Conservation (phyloP, 2,797 vertebrate genomes). For the Selene dorsalis region DNA sequence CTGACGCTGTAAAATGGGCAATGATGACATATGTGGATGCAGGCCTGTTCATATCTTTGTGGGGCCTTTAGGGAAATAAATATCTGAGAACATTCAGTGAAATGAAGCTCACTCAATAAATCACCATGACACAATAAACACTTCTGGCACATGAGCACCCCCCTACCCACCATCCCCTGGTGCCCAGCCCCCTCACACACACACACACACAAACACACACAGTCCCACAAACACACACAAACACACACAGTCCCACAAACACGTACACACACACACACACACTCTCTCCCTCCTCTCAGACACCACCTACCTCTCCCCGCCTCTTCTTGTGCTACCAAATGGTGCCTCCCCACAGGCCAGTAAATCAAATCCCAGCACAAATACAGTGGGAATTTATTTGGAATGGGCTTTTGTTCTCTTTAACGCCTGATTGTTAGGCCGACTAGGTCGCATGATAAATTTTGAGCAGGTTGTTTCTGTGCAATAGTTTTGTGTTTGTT, state of each 20-base stretch:
- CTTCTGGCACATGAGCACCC: conserved; percentile 98
- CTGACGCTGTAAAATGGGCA: conserved; percentile 99
- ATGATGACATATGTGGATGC: conserved; percentile 99
- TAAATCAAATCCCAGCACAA: conserved; percentile 99
- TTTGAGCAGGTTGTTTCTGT: conserved; percentile 85
- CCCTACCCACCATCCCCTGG: conserved; percentile 79
- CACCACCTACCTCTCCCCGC: conserved; percentile 96
- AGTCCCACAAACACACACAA: conserved; percentile 11
- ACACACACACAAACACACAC: conserved; percentile 42
- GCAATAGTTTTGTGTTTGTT: conserved; percentile 71
- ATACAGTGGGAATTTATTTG: conserved; percentile 99
- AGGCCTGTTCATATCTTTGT: conserved; percentile 99
- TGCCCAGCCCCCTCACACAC: conserved; percentile 77
- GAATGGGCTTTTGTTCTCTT: conserved; percentile 99
- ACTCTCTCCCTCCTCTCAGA: conserved; percentile 83
- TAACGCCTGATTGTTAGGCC: conserved; percentile 98
- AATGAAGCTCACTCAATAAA: conserved; percentile 99
- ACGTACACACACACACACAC: conserved; percentile 44
- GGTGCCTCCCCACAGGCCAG: conserved; percentile 98
- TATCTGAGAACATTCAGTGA: conserved; percentile 99
- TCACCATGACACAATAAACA: conserved; percentile 99
- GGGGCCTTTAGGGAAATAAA: conserved; percentile 99
- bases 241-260: conserved; percentile 32
- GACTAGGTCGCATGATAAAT: conserved; percentile 93
- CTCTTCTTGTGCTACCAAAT: conserved; percentile 97